phyloP scores from a whole-genome alignment of 37 sponge, comb jelly and placozoan species.

The Diacarnus erythraeanus region DNA sequence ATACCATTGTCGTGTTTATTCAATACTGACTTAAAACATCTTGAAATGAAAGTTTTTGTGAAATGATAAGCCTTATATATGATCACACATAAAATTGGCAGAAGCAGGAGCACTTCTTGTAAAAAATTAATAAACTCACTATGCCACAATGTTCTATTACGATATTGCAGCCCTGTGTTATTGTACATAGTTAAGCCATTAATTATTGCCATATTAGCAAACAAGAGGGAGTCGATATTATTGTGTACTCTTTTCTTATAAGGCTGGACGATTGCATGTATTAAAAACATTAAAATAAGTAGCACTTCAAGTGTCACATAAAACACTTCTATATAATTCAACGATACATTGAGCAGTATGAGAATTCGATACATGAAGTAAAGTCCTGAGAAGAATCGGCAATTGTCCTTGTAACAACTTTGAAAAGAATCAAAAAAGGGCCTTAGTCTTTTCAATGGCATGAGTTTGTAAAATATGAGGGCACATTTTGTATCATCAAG shows the following conservation, averaged over 20 bases:
- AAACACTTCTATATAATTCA: background rate
- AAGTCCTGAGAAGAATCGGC: constrained; percentile 43
- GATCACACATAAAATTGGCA: too few species aligned
- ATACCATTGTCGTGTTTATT: too few species aligned
- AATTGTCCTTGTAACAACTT: constrained; percentile 33
- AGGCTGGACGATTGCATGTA: constrained; percentile 33
- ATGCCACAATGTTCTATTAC: too few species aligned
- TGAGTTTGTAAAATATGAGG: background rate
- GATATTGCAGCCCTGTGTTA: too few species aligned
- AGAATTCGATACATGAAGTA: constrained; percentile 35
- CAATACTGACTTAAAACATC: too few species aligned
- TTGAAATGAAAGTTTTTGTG: too few species aligned
- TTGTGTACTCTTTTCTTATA: constrained; percentile 34
- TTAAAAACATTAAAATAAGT: constrained; percentile 9
- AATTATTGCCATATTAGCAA: constrained; percentile 12
- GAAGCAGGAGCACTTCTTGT: too few species aligned
- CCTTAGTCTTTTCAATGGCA: too few species aligned
- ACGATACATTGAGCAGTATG: background rate
- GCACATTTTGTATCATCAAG: constrained; percentile 15
- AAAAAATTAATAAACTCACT: too few species aligned
- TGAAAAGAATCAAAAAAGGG: constrained; percentile 46
- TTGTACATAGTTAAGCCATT: constrained; percentile 29
- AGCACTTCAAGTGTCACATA: background rate
- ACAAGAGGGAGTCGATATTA: constrained; percentile 33
- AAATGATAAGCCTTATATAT: too few species aligned